Conservation (phyloP, 2,797 vertebrate genomes). For the Tapera naevia region DNA sequence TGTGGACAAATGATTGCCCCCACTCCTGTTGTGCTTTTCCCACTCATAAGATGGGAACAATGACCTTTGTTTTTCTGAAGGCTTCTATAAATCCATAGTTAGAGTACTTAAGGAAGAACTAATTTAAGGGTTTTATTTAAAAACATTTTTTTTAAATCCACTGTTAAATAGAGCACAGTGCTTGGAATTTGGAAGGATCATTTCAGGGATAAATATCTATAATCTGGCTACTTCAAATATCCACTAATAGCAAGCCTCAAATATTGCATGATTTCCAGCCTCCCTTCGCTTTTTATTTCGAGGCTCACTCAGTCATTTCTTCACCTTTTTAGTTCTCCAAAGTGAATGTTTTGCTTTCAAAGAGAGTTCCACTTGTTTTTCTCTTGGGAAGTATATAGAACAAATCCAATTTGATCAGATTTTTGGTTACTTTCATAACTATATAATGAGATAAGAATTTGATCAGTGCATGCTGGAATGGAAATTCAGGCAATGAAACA, state of each 20-base stretch:
- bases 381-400: constrained; percentile 31
- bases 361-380: constrained; percentile 22
- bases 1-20: background rate
- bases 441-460: constrained; percentile 46
- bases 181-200: background rate
- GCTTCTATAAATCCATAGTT: background rate
- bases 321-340: background rate
- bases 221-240: background rate
- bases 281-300: too few relatives aligned
- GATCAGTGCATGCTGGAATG: constrained; percentile 1
- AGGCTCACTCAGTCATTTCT: background rate
- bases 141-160: background rate
- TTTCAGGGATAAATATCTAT: background rate
- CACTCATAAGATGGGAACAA: background rate
- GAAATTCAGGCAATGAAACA: constrained; percentile 29
- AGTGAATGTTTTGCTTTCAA: background rate
- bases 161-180: background rate
- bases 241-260: background rate
- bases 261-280: background rate
- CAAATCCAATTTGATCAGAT: constrained; percentile 57
- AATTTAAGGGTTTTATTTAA: background rate
- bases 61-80: background rate
- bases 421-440: constrained; percentile 49
- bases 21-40: background rate
- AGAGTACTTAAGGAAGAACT: background rate